Conservation (phyloP, 2,888 invertebrate species). For the Aleiodes testaceus region DNA sequence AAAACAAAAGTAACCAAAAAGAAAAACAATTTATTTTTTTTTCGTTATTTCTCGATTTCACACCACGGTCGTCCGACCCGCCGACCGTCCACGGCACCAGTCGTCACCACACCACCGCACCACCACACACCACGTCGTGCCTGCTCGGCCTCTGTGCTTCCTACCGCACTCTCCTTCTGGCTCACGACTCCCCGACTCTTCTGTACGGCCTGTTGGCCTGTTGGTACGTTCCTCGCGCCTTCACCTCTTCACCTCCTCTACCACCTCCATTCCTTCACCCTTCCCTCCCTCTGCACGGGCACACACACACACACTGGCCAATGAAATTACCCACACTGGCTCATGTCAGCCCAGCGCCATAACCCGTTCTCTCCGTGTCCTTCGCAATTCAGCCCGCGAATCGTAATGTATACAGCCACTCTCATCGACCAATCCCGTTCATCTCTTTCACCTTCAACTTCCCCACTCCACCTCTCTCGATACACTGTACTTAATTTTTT, state of each 20-base stretch:
- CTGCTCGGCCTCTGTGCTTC: conserved; percentile 21
- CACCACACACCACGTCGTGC: conserved; percentile 37
- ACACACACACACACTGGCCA: no score
- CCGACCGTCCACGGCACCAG: conserved; percentile 66
- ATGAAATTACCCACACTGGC: no score
- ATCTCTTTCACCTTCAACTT: conserved; percentile 2
- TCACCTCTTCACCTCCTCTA: conserved; percentile 23
- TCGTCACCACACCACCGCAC: conserved; percentile 58
- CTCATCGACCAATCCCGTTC: conserved; percentile 16
- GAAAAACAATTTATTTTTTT: conserved; percentile 20
- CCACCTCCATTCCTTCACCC: conserved; percentile 5
- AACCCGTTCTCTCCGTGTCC: conserved; percentile 13
- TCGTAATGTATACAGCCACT: conserved; percentile 12
- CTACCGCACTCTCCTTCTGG: conserved; percentile 33
- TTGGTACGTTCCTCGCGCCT: conserved; percentile 10
- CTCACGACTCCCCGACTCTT: conserved; percentile 39
- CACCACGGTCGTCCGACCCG: conserved; percentile 55
- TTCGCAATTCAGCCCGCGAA: conserved; percentile 6
- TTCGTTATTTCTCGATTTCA: conserved; percentile 43
- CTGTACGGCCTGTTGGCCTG: conserved; percentile 5
- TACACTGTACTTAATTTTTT: no score
- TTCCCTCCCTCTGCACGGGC: no score
- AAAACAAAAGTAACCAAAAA: background rate
- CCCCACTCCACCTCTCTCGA: no score
- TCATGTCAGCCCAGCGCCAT: background rate